A percentile compares a stretch with the other conserved stretches of the same genome.
These are phyloP conservation scores for Drosophila ercepeae DNA, from an alignment of 1,140 invertebrate species.

Conservation along the genomic window DNA sequence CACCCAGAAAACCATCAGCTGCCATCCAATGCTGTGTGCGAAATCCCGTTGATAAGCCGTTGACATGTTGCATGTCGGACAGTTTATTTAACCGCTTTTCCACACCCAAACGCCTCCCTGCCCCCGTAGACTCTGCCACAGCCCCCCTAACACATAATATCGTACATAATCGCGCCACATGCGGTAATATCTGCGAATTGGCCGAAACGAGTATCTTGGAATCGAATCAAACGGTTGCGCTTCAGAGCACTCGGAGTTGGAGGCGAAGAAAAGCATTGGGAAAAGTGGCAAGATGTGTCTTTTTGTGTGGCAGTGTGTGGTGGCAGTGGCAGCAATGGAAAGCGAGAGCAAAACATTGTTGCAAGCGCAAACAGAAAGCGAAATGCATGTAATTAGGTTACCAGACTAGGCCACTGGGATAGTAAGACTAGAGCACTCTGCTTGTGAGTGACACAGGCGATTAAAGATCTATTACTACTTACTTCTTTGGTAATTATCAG, in stretches of 20 bases:
- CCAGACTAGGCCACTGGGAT: constrained; percentile 16
- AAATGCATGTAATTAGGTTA: constrained; percentile 48
- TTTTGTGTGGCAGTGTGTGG: constrained; percentile 8
- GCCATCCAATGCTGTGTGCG: constrained; percentile 16
- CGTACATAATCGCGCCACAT: constrained; percentile 52
- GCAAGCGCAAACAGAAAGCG: constrained; percentile 24
- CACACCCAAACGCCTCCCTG: not conserved
- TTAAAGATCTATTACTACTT: constrained; percentile 6
- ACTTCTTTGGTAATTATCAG: constrained; percentile 38
- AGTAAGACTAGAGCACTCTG: not conserved
- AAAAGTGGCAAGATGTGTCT: constrained; percentile 37
- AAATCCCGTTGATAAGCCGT: constrained; percentile 62
- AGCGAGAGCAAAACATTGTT: constrained; percentile 43
- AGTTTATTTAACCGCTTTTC: constrained; percentile 26
- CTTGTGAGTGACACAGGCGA: constrained; percentile 40
- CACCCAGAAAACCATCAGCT: constrained; percentile 43
- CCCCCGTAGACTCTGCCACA: constrained; percentile 20
- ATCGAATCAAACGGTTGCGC: constrained; percentile 70
- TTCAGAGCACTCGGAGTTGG: constrained; percentile 24
- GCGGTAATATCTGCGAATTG: constrained; percentile 62
- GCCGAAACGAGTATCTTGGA: constrained; percentile 53
- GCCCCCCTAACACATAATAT: constrained; percentile 58
- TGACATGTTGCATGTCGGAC: constrained; percentile 68
- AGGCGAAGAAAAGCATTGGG: not conserved
- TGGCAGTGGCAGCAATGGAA: constrained; percentile 15